A percentile compares a stretch with the other conserved stretches of the same genome.
These are phyloP conservation scores for Amblyteles armatorius DNA, from an alignment of 2,888 invertebrate genomes.

Conservation along the genomic window DNA sequence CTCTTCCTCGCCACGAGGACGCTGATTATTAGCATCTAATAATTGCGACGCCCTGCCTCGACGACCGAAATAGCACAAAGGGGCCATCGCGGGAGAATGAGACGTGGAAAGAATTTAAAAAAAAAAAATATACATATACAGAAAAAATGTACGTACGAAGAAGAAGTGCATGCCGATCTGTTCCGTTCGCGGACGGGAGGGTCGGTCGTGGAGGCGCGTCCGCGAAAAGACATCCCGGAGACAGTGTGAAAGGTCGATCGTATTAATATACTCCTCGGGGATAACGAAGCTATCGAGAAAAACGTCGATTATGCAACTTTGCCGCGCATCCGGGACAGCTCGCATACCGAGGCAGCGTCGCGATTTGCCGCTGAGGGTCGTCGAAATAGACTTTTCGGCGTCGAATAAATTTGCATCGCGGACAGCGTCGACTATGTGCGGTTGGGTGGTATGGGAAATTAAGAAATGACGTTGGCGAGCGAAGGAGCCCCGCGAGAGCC, in stretches of 20 bases:
- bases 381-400: conserved; percentile 53
- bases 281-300: conserved; percentile 4
- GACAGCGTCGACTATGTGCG: not conserved
- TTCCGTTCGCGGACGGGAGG: not conserved
- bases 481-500: conserved; percentile 33
- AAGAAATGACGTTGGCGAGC: conserved; percentile 49
- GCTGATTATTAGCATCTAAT: conserved; percentile 83
- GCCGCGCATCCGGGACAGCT: not conserved
- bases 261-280: not conserved
- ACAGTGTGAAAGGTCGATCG: conserved; percentile 5
- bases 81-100: not conserved
- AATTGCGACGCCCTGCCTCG: conserved; percentile 75
- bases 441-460: not conserved
- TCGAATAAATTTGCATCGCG: conserved; percentile 61
- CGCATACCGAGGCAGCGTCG: not conserved
- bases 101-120: not conserved
- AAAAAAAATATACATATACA: not conserved
- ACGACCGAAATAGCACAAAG: conserved; percentile 8
- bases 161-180: not conserved
- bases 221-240: not conserved
- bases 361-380: not conserved
- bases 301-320: conserved; percentile 17
- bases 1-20: conserved; percentile 63
- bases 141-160: not conserved
- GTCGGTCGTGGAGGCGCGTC: not conserved